Percentiles rank a stretch among this genome's conserved stretches.
These are phyloP conservation scores for Jaculus jaculus DNA, from an alignment of 2,113 vertebrate species.

Conservation along the genomic window DNA sequence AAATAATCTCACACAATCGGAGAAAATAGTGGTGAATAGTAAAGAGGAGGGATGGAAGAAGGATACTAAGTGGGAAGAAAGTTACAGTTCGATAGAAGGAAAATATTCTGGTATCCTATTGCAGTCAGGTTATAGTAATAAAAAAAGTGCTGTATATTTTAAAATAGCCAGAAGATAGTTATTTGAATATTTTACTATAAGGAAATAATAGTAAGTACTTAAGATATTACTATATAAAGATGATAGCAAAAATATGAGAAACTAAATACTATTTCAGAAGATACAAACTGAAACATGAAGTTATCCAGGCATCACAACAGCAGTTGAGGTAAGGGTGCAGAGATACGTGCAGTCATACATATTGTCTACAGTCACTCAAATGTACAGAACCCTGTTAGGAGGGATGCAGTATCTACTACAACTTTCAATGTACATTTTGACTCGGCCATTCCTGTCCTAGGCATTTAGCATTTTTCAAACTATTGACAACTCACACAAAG, in stretches of 20 bases:
- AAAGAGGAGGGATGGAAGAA: too few species aligned
- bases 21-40: neutral
- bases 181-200: neutral
- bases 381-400: neutral
- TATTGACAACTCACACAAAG: neutral
- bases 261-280: neutral
- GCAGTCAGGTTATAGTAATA: neutral
- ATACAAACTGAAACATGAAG: neutral
- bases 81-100: neutral
- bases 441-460: neutral
- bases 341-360: neutral
- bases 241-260: constrained; percentile 68
- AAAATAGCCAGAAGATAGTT: neutral
- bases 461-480: neutral
- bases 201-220: neutral
- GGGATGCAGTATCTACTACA: neutral
- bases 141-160: neutral
- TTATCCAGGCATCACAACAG: neutral
- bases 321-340: too few species aligned
- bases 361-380: neutral
- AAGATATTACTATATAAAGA: neutral
- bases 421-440: neutral
- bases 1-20: neutral
- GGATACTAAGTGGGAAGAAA: neutral
- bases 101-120: neutral